Evolutionary conservation across 2,888 invertebrate species (phyloP).

Genomic region (Geophilus truncorum): DNA sequence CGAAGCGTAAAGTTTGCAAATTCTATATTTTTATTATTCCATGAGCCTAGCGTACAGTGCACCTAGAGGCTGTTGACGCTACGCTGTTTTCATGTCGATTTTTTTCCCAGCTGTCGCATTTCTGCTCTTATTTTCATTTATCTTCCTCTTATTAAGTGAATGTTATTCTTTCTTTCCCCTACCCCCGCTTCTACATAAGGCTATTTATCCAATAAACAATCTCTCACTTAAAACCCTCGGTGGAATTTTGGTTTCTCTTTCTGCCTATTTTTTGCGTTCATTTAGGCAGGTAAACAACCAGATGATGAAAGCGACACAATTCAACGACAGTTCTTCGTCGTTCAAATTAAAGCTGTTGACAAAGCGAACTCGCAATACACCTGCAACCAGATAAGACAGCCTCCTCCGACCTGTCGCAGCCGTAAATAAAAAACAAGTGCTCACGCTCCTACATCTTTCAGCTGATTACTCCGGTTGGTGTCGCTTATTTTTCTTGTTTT

Average conservation of each 20-base stretch:
- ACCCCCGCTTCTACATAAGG: not conserved
- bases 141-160: not conserved
- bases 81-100: not conserved
- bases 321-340: not conserved
- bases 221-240: not conserved
- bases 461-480: not conserved
- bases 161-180: not conserved
- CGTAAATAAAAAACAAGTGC: not conserved
- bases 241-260: not conserved
- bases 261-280: not conserved
- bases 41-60: not conserved
- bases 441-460: not conserved
- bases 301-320: not conserved
- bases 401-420: not conserved
- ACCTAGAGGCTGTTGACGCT: not conserved
- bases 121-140: not conserved
- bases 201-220: constrained; percentile 11
- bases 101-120: not conserved
- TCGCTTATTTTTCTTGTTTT: not conserved
- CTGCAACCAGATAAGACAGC: not conserved
- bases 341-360: not conserved
- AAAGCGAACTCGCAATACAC: not conserved
- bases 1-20: not conserved
- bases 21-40: not conserved
- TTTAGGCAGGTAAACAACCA: not conserved